Percentiles rank a stretch among this genome's conserved stretches.
phyloP scores from a whole-genome alignment of 2,797 vertebrate genomes.

The Paratrypauchen microcephalus region DNA sequence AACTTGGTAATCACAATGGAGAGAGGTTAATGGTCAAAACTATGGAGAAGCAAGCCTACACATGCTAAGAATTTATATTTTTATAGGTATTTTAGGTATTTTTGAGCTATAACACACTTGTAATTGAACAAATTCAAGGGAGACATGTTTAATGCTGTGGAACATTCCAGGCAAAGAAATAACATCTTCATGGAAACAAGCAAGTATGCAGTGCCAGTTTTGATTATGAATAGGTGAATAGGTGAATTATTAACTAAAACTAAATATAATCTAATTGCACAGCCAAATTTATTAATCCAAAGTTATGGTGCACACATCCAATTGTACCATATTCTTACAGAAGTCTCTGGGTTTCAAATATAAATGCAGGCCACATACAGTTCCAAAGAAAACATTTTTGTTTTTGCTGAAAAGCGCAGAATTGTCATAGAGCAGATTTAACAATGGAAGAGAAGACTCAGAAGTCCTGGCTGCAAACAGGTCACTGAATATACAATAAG shows the following conservation, averaged over 20 bases:
- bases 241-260: background rate
- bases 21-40: too few species aligned
- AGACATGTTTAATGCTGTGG: too few species aligned
- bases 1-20: too few species aligned
- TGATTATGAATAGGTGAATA: too few species aligned
- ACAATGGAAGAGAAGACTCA: constrained; percentile 10
- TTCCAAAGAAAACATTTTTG: background rate
- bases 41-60: too few species aligned
- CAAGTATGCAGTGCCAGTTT: too few species aligned
- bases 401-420: background rate
- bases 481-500: constrained; percentile 20
- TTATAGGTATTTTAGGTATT: too few species aligned
- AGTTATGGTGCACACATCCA: background rate
- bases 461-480: constrained; percentile 26
- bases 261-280: background rate
- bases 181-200: too few species aligned
- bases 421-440: constrained; percentile 16
- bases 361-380: background rate
- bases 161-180: too few species aligned
- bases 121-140: too few species aligned
- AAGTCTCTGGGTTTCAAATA: background rate
- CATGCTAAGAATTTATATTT: too few species aligned
- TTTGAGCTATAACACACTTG: too few species aligned
- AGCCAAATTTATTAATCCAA: background rate
- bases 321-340: background rate